Evolutionary conservation across 2,888 invertebrate genomes (phyloP), one percentile per base, ranked within the genome.

Genomic region (Acleris holmiana): DNA sequence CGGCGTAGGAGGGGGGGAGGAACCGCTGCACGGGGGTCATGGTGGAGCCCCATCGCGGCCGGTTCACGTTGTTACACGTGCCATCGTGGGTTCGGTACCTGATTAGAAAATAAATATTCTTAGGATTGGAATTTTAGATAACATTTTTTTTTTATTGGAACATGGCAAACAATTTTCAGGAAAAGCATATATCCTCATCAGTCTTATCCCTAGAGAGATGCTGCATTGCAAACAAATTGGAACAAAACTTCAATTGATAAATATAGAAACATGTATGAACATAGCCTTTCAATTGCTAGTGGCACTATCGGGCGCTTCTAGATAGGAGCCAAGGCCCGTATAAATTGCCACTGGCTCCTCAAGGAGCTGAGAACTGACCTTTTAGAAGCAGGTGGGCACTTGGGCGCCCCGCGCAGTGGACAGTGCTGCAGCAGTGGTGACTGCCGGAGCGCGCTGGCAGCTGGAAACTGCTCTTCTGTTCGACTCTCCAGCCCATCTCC

Each of bases 1-100:
- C 98, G 44, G 96, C 94, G 88, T 98, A 98, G 51, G 94, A 94
- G 0, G 98, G 96, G 3, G 96, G 94, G 35, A 97, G 88, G 82
- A 97, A 96, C 49, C 98, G 94, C 76, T 96, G 95, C 79, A 97
- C 96, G 0, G 97, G 96, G 68, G 96, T 95, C 93, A 97, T 95
- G 2, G 97, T 94, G 5, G 97, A 95, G 0, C 98, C 98, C 95
- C 96, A 96, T 83, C 96, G 94, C 0, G 95, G 95, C 57, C 96
- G 93, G 59, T 93, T 92, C 58, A 95, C 86, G 87, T 98, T 98
- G 87, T 98, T 98, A 86, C 98, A 98, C 41, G 97, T 96, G 41
- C 98, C 98, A 79, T 98, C 97, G 61, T 96, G 94, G 1, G 97
- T 97, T 59, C 98, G 94, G 86, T 97, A 98, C 68, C 95, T 93